Evolutionary conservation across 2,888 invertebrate species (phyloP), one percentile per base, ranked within the genome.

Genomic region (Pantelozetes paolii): DNA sequence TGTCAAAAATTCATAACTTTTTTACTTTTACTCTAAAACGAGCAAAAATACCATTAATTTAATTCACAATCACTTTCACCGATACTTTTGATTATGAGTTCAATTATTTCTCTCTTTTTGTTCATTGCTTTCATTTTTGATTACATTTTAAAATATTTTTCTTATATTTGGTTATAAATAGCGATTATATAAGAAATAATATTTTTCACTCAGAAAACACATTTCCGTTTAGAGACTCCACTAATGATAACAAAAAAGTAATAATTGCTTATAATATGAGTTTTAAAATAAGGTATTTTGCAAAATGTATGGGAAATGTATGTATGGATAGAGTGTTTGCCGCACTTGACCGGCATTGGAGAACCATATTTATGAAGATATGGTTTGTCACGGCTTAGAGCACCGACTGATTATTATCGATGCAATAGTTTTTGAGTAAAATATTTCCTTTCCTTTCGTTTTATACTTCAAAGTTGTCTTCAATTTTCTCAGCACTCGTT

Each of bases 291-390:
- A 45, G 15, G 2, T 45, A 2, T 45, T 45, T 45, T 2, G 45
- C 11, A 13, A 45, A 2, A 8, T 36, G 50, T 54, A 54, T 54
- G 54, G 54, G 54, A 54, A 54, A 23, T 26, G 26, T 54, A 54
- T 54, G 54, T 45, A 23, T 54, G 54, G 20, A 50, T 50, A 23
- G 23, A 40, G n/a, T 67, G 20, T 42, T 67, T 15, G 36, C 67
- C 67, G 40, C 67, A 67, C 67, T 67, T 67, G 67, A 26, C 67
- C 67, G 26, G 20, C 42, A 67, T 40, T 67, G 67, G 20, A 40
- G 67, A 67, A 67, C 67, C 59, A 59, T 54, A 23, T 30, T 54
- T 62, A 40, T 42, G 67, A 67, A 67, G 67, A 67, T 23, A 67
- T 40, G 42, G 20, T 67, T 67, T 67, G 67, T 67, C 42, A 67